Base-by-base conservation (phyloP, 2,113 vertebrate species). In the Phaethon lepturus region DNA sequence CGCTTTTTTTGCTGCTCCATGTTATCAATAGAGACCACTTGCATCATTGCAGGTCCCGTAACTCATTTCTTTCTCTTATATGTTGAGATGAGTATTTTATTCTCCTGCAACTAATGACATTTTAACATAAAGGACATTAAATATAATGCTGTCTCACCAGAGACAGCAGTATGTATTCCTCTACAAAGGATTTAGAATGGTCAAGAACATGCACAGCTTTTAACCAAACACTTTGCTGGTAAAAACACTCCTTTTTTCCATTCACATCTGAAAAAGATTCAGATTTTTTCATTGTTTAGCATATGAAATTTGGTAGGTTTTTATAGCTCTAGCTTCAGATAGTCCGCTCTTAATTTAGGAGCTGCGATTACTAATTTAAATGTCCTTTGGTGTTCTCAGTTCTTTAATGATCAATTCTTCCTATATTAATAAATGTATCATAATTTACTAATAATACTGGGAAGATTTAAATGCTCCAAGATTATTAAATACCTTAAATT, bases 401-500 rank as follows among this genome's bases (percentile, higher is more conserved):
- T 95, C 75, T 95, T 93, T 74, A 40, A 50, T 50, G 47, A 64
- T 78, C 40, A 72, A 15, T 87, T 91, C 73, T 84, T 78, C 29
- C 44, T 26, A 1, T 42, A 81, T 75, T 76, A 89, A 72, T 92
- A 95, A 94, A 96, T 1, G 45, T 56, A 85, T 91, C 44, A 72
- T 79, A 49, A 94, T 93, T 97, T 95, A 91, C 96, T 87, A 89
- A 81, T 89, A 91, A 68, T 56, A 89, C 29, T 28, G 56, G 45
- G 45, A 87, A 75, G 73, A 95, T 64, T 93, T 93, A 93, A 91
- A 74, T 45, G 79, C 58, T 62, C 71, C 28, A 58, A 72, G 69
- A 75, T 93, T 90, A 95, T 95, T 52, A 91, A 71, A 75, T 84
- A 93, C 19, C 90, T 85, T 73, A 89, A 88, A 91, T 85, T 94